Evolutionary conservation across 2,888 invertebrate genomes (phyloP).

Genomic region (Exephanes ischioxanthus): DNA sequence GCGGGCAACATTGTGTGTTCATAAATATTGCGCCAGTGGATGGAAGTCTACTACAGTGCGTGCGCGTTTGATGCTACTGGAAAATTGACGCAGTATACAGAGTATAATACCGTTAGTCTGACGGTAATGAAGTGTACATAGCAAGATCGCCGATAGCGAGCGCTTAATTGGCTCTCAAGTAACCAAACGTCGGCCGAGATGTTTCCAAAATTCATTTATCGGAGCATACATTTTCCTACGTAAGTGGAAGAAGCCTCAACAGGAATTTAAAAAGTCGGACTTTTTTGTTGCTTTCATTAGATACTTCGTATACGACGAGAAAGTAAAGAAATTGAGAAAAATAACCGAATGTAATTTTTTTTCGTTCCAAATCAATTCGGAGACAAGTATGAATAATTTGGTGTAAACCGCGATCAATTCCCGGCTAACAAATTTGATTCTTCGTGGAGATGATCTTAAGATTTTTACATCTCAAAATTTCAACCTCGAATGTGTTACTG

Average conservation of each 20-base stretch:
- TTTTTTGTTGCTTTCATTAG: no score
- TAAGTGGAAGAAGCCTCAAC: not conserved
- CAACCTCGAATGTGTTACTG: not conserved
- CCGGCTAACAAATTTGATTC: not conserved
- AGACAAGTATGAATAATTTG: not conserved
- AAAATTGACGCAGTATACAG: slow-evolving; percentile 69
- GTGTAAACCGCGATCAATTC: not conserved
- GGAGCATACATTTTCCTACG: not conserved
- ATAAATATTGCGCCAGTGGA: not conserved
- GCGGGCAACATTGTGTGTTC: slow-evolving; percentile 27
- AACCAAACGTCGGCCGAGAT: slow-evolving; percentile 67
- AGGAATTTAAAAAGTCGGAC: no score
- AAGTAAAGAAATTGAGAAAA: not conserved
- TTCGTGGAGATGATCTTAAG: not conserved
- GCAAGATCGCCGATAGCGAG: slow-evolving; percentile 66
- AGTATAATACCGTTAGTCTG: slow-evolving; percentile 77
- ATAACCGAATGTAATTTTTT: not conserved
- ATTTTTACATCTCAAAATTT: not conserved
- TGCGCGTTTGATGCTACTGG: slow-evolving; percentile 25
- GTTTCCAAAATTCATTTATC: slow-evolving; percentile 70
- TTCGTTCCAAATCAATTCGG: not conserved
- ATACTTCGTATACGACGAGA: not conserved
- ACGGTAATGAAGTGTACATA: slow-evolving; percentile 78
- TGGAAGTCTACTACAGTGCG: slow-evolving; percentile 29
- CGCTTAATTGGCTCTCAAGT: slow-evolving; percentile 72